These are phyloP conservation scores for Tipula unca DNA, from an alignment of 2,888 invertebrate genomes.

Conservation along the genomic window DNA sequence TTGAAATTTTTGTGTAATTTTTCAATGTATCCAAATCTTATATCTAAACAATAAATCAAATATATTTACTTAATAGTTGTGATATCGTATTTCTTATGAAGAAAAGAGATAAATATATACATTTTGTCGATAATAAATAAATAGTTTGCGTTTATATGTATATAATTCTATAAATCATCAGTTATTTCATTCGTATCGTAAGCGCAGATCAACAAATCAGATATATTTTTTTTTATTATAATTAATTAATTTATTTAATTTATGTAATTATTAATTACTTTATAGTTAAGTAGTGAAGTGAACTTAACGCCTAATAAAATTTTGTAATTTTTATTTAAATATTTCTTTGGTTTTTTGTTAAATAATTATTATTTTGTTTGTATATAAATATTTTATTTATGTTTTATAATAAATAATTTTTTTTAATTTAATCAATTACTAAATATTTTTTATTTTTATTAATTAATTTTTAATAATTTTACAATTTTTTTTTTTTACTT, in stretches of 20 bases:
- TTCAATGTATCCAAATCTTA: too few relatives aligned
- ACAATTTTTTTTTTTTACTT: constrained; percentile 9
- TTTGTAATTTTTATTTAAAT: background rate
- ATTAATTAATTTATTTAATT: background rate
- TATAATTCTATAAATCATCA: too few relatives aligned
- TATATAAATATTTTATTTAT: background rate
- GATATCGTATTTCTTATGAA: too few relatives aligned
- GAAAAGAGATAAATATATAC: too few relatives aligned
- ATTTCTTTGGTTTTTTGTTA: background rate
- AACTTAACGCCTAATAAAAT: background rate
- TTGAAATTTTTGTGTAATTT: too few relatives aligned
- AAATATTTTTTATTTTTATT: background rate
- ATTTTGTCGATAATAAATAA: too few relatives aligned
- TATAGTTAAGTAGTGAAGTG: background rate
- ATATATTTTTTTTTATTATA: too few relatives aligned
- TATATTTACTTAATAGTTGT: too few relatives aligned
- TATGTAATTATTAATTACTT: background rate
- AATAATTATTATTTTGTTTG: background rate
- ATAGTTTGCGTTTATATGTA: too few relatives aligned
- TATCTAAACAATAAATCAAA: too few relatives aligned
- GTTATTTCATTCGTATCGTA: too few relatives aligned
- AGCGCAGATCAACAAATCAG: background rate
- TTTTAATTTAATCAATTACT: background rate
- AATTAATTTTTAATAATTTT: background rate
- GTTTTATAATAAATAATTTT: constrained; percentile 2